A percentile compares a stretch with the other conserved stretches of the same genome.
Evolutionary conservation across 2,888 invertebrate species (phyloP).

Genomic region (Achlya flavicornis): DNA sequence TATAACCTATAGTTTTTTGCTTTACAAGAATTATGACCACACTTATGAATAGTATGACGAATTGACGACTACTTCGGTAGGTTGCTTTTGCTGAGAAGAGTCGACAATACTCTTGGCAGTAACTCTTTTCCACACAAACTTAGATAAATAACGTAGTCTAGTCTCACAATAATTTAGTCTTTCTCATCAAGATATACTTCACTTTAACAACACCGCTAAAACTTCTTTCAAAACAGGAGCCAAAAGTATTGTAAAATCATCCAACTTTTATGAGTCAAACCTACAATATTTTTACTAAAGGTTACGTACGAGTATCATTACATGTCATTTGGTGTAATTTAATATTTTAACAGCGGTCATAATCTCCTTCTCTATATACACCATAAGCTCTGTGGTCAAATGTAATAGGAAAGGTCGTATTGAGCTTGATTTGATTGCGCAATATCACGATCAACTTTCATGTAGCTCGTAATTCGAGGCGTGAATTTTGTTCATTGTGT

Average conservation of each 20-base stretch:
- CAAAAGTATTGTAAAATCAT: not conserved
- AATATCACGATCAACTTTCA: constrained; percentile 61
- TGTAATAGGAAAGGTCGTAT: constrained; percentile 47
- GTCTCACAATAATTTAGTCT: too few relatives aligned
- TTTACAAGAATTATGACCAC: too few relatives aligned
- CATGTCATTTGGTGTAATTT: constrained; percentile 6
- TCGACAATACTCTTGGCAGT: too few relatives aligned
- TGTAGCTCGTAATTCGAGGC: constrained; percentile 45
- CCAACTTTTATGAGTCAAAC: not conserved
- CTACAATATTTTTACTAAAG: not conserved
- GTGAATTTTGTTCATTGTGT: constrained; percentile 69
- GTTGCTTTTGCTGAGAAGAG: too few relatives aligned
- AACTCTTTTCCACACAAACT: too few relatives aligned
- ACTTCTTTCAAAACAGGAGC: not conserved
- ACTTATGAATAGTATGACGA: too few relatives aligned
- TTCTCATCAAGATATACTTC: too few relatives aligned
- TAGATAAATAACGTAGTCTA: too few relatives aligned
- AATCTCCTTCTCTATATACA: constrained; percentile 9
- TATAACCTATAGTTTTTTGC: too few relatives aligned
- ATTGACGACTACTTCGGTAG: too few relatives aligned
- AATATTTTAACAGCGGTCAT: constrained; percentile 8
- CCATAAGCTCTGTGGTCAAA: constrained; percentile 18
- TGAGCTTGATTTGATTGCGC: constrained; percentile 54
- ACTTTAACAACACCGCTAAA: not conserved
- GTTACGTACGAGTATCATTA: not conserved